Base-by-base conservation (phyloP, 2,888 invertebrate species). In the Gnatocerus cornutus region DNA sequence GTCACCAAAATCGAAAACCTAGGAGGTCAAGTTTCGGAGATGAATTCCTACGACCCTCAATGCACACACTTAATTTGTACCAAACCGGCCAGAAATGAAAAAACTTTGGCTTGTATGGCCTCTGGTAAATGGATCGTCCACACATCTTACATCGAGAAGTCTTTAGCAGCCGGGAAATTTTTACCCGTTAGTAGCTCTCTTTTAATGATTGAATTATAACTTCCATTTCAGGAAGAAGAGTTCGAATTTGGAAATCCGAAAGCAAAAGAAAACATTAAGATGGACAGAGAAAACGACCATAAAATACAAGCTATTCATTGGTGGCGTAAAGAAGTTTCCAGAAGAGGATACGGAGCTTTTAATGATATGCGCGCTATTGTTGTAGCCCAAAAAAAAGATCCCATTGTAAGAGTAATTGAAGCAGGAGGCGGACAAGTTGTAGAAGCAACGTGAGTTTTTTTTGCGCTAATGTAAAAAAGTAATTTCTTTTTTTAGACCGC, bases 61-160 rank as follows among this genome's bases (percentile, higher is more conserved):
- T 89, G 90, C 55, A 94, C 94, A 0, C 97, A 97, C 81, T 85
- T 97, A 14, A 85, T 97, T 29, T 93, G 94, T 75, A 87, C 91
- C 46, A 90, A 90, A 78, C 91, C 92, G 0, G 88, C 89, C 6
- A 89, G 96, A 67, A 96, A 94, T 80, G 97, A 97, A 86, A 97
- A 97, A 86, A 90, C 94, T 85, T 86, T 98, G 21, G 92, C 93
- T 0, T 92, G 93, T 68, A 90, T 98, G 69, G 96, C 97, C 0
- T 89, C 93, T 0, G 97, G 98, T 12, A 92, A 93, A 77, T 97
- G 96, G 96, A 89, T 97, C 8, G 84, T 97, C n/a, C 93, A 94
- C 77, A 88, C 91, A 0, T 89, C 90, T 0, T 98, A 95, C 79
- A 84, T 97, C 0, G 88, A 90, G 3, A 88, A 91, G 48, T 93